Conservation (phyloP, 2,113 vertebrate species). For the Rhinichthys klamathensis region DNA sequence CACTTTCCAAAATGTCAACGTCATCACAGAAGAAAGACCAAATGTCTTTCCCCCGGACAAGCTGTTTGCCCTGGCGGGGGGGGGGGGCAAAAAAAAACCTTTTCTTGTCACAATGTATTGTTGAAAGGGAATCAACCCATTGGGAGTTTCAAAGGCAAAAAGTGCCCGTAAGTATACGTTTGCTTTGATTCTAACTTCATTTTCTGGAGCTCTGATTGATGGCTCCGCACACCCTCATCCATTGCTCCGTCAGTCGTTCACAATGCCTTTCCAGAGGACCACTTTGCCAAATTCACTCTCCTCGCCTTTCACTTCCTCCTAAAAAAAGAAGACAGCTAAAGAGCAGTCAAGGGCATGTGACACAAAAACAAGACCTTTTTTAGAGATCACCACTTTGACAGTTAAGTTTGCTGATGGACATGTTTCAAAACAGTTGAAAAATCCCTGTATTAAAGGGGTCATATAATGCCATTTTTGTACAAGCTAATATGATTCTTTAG, state of each 20-base stretch:
- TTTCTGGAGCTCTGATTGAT: slow-evolving; percentile 59
- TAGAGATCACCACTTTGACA: not conserved
- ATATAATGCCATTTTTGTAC: too few species aligned
- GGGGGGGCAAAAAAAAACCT: not conserved
- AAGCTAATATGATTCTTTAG: too few species aligned
- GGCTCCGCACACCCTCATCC: slow-evolving; percentile 65
- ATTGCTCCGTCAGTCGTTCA: slow-evolving; percentile 69
- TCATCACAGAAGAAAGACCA: slow-evolving; percentile 48
- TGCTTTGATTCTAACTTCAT: slow-evolving; percentile 67
- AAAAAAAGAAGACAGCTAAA: slow-evolving; percentile 44
- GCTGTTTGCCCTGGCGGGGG: not conserved
- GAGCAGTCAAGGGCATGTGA: slow-evolving; percentile 54
- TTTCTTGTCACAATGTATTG: slow-evolving; percentile 41
- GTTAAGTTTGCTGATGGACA: not conserved
- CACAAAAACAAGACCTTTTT: slow-evolving; percentile 23
- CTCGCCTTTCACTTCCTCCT: slow-evolving; percentile 41
- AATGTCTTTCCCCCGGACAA: slow-evolving; percentile 37
- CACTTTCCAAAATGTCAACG: slow-evolving; percentile 56
- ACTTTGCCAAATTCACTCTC: slow-evolving; percentile 61
- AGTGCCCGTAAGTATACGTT: slow-evolving; percentile 66
- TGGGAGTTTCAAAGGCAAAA: slow-evolving; percentile 52
- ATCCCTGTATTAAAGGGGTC: not conserved
- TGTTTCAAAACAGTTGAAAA: slow-evolving; percentile 12
- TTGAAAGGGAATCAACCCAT: slow-evolving; percentile 61
- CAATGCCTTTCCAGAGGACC: slow-evolving; percentile 70